These are phyloP conservation scores for Drosophila kuntzei DNA, from an alignment of 2,888 invertebrate species.

Conservation along the genomic window DNA sequence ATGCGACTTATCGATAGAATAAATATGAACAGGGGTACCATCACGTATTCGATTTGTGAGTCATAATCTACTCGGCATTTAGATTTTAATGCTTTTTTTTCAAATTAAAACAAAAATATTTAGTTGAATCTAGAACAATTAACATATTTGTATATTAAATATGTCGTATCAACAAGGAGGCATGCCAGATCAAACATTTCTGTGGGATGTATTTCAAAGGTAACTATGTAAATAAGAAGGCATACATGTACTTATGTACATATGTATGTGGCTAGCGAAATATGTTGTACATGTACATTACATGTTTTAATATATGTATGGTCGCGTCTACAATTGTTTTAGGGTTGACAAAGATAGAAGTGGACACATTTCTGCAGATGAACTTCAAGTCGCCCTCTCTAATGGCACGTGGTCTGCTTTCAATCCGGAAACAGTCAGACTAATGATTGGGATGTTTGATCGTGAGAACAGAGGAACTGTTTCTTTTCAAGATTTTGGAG, in stretches of 20 bases:
- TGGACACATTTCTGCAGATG: conserved; percentile 95
- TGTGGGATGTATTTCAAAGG: conserved; percentile 92
- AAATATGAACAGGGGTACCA: neutral
- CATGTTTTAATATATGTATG: neutral
- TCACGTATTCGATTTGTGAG: neutral
- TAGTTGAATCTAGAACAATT: neutral
- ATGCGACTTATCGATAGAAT: neutral
- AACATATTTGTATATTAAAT: conserved; percentile 12
- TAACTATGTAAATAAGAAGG: conserved; percentile 2
- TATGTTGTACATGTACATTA: neutral
- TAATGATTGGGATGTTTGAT: conserved; percentile 95
- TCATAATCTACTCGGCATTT: neutral
- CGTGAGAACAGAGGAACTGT: conserved; percentile 95
- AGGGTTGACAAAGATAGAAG: conserved; percentile 94
- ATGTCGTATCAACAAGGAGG: conserved; percentile 87
- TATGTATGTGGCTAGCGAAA: no score
- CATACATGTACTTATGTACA: no score
- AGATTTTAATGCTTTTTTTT: neutral
- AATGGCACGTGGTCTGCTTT: conserved; percentile 99
- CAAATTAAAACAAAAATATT: neutral
- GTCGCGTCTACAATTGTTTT: neutral
- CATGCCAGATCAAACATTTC: conserved; percentile 91
- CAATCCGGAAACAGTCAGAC: conserved; percentile 98
- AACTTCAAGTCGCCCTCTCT: conserved; percentile 95
- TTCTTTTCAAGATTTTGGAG: conserved; percentile 97